phyloP scores from a whole-genome alignment of 64 coral and sea anemone genomes.

The Catalaphyllia jardinei region DNA sequence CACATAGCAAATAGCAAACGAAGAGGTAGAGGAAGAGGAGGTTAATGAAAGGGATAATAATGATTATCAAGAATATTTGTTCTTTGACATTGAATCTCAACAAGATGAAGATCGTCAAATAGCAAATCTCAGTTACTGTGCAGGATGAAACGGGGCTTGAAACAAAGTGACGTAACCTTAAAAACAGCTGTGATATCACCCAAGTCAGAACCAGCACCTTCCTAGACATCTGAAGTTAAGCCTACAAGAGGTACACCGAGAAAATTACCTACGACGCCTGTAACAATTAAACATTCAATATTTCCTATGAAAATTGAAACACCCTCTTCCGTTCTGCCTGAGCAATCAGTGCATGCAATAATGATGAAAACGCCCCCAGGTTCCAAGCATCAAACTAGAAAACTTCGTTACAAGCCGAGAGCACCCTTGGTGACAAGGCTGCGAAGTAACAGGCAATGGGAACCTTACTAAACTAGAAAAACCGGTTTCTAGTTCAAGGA shows the following conservation, averaged over 20 bases:
- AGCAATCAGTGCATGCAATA: background rate
- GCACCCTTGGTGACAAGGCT: background rate
- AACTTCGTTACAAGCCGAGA: background rate
- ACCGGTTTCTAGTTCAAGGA: too few relatives aligned
- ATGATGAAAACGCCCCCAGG: background rate
- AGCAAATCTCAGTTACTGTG: too few relatives aligned
- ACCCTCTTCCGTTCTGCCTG: background rate
- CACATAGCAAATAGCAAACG: too few relatives aligned
- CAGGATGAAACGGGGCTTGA: background rate
- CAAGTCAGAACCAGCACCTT: too few relatives aligned
- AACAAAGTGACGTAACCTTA: background rate
- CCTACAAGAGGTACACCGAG: background rate
- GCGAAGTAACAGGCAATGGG: background rate
- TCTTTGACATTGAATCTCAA: too few relatives aligned
- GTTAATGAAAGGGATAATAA: too few relatives aligned
- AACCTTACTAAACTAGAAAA: background rate
- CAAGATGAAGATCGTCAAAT: too few relatives aligned
- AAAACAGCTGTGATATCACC: too few relatives aligned
- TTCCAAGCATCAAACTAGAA: background rate
- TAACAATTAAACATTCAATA: background rate
- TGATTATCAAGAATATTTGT: too few relatives aligned
- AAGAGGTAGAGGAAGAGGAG: too few relatives aligned
- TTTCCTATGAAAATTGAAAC: background rate
- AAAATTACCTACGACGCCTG: background rate
- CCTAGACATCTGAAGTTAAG: background rate